Evolutionary conservation across 2,797 vertebrate species (phyloP).

Genomic region (Danionella dracula): DNA sequence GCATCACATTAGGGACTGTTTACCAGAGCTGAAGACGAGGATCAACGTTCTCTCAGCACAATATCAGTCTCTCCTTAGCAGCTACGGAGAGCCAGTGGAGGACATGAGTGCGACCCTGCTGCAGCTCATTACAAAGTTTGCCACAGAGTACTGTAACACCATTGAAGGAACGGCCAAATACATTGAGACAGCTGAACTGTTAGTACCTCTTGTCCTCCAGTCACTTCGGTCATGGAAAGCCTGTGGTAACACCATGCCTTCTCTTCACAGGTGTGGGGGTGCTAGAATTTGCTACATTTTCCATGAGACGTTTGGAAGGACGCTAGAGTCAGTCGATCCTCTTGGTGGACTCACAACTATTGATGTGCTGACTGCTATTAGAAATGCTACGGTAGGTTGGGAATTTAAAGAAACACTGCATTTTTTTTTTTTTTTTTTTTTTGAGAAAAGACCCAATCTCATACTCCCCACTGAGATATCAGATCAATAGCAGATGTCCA

Average conservation of each 20-base stretch:
- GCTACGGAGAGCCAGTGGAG: constrained; percentile 95
- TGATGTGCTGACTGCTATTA: constrained; percentile 95
- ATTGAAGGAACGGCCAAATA: constrained; percentile 99
- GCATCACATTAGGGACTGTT: constrained; percentile 98
- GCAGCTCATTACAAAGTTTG: constrained; percentile 98
- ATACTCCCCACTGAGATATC: too few relatives aligned
- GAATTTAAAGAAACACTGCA: too few relatives aligned
- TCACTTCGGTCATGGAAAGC: too few relatives aligned
- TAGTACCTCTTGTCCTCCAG: constrained; percentile 55
- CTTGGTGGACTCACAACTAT: constrained; percentile 96
- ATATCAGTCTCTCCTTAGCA: constrained; percentile 94
- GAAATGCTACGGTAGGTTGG: constrained; percentile 89
- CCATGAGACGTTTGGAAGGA: constrained; percentile 97
- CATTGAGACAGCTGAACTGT: constrained; percentile 97
- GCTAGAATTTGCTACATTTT: constrained; percentile 98
- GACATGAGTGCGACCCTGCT: constrained; percentile 95
- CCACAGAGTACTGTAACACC: constrained; percentile 97
- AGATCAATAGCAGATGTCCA: too few relatives aligned
- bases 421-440: neutral
- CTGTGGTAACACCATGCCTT: neutral
- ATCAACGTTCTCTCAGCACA: constrained; percentile 96
- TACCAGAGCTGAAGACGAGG: constrained; percentile 95
- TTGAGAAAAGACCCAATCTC: too few relatives aligned
- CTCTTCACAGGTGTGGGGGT: constrained; percentile 84
- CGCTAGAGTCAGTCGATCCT: constrained; percentile 95